These are phyloP conservation scores for Quadroppia sp. DNA, from an alignment of 2,888 invertebrate species.

Conservation along the genomic window DNA sequence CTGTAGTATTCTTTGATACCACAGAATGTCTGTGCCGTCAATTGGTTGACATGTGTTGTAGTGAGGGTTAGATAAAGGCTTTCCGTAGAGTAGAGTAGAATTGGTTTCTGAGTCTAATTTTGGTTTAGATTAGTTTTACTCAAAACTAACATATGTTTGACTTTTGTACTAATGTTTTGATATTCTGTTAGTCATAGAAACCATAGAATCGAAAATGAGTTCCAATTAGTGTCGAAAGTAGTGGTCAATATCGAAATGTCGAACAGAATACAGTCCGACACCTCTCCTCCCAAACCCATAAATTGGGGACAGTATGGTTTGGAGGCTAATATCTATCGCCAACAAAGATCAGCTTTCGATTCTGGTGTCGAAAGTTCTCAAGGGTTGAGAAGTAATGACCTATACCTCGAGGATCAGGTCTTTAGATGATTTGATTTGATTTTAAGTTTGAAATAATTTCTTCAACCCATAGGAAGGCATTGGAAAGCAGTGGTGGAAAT, in stretches of 20 bases:
- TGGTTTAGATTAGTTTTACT: background rate
- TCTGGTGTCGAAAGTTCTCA: background rate
- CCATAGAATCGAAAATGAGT: background rate
- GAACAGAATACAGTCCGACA: background rate
- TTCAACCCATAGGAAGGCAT: background rate
- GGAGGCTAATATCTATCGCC: background rate
- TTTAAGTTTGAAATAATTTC: no score
- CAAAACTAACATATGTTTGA: conserved; percentile 21
- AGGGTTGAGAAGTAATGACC: background rate
- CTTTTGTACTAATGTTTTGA: background rate
- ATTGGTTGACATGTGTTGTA: conserved; percentile 20
- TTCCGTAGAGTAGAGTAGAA: conserved; percentile 22
- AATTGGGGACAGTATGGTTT: conserved; percentile 23
- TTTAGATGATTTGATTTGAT: background rate
- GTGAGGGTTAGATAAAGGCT: background rate
- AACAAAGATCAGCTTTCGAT: conserved; percentile 1
- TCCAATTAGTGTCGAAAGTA: background rate
- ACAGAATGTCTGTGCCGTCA: background rate
- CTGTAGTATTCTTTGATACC: background rate
- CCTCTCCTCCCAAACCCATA: background rate
- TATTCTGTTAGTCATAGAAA: background rate
- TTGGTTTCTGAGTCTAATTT: no score
- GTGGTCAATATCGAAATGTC: conserved; percentile 9
- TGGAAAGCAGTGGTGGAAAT: conserved; percentile 84
- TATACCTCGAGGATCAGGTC: conserved; percentile 11